These are phyloP conservation scores for Heliconius ethilla DNA, from an alignment of 2,888 invertebrate genomes.

Conservation along the genomic window DNA sequence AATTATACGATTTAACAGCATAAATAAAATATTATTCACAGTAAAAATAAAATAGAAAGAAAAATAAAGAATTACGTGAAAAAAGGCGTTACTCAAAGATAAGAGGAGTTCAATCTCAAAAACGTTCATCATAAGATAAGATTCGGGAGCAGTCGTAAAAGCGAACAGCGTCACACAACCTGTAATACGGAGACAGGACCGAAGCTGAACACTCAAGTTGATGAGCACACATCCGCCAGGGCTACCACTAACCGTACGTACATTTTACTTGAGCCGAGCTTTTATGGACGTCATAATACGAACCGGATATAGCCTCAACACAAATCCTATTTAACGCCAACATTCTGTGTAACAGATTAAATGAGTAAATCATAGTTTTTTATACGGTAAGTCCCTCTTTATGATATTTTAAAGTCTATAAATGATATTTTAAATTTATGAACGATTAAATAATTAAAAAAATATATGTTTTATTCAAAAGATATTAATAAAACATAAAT, in stretches of 20 bases:
- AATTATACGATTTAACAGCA: not conserved
- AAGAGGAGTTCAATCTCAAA: constrained; percentile 45
- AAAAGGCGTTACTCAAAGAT: not conserved
- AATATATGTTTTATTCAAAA: too few species aligned
- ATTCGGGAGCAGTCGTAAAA: constrained; percentile 60
- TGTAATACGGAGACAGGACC: constrained; percentile 50
- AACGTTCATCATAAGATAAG: constrained; percentile 51
- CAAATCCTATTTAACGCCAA: constrained; percentile 11
- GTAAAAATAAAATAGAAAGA: not conserved
- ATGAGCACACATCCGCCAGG: constrained; percentile 55
- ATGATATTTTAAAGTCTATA: not conserved
- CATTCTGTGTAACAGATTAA: constrained; percentile 18
- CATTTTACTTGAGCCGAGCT: constrained; percentile 29
- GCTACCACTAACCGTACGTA: constrained; percentile 48
- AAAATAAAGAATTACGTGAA: not conserved
- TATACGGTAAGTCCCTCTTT: not conserved
- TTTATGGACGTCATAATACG: constrained; percentile 35
- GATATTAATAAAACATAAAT: not conserved
- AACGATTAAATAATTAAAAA: not conserved
- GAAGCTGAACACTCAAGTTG: constrained; percentile 62
- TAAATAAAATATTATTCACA: not conserved
- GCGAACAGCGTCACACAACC: constrained; percentile 55
- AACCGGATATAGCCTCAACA: constrained; percentile 23
- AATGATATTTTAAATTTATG: not conserved
- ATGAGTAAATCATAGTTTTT: not conserved